phyloP scores from a whole-genome alignment of 92 coral and sea anemone species.

The Galaxea fascicularis region DNA sequence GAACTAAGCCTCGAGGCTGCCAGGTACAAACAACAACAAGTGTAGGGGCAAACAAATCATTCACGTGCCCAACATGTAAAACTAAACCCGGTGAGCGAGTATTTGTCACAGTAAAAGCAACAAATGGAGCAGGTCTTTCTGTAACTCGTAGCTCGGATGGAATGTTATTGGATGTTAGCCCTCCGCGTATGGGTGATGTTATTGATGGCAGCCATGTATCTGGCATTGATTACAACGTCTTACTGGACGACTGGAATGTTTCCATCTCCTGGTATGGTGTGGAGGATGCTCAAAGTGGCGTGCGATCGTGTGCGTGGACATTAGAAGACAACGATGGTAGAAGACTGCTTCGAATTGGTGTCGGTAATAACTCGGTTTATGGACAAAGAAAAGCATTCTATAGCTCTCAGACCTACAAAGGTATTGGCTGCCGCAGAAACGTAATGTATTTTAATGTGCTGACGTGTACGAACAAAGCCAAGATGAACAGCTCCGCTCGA shows the following conservation, averaged over 20 bases:
- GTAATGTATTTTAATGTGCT: conserved; percentile 68
- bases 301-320: conserved; percentile 76
- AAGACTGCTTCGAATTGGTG: conserved; percentile 27
- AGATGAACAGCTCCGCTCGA: conserved; percentile 50
- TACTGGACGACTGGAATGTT: conserved; percentile 75
- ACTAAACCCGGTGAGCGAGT: conserved; percentile 69
- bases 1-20: conserved; percentile 88
- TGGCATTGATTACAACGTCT: conserved; percentile 69
- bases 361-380: conserved; percentile 31
- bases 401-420: conserved; percentile 54
- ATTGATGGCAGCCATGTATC: conserved; percentile 78
- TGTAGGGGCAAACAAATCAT: conserved; percentile 65
- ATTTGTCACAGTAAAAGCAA: conserved; percentile 73
- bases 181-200: conserved; percentile 83
- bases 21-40: conserved; percentile 68
- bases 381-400: conserved; percentile 63
- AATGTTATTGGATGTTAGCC: conserved; percentile 81
- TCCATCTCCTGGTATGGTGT: conserved; percentile 91
- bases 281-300: conserved; percentile 84
- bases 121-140: conserved; percentile 85
- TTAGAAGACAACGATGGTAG: conserved; percentile 56
- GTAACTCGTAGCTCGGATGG: conserved; percentile 81
- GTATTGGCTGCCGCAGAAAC: conserved; percentile 40
- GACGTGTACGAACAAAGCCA: conserved; percentile 84
- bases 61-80: conserved; percentile 67